Base-by-base conservation (phyloP, 2,888 invertebrate genomes). In the Orthosia incerta region DNA sequence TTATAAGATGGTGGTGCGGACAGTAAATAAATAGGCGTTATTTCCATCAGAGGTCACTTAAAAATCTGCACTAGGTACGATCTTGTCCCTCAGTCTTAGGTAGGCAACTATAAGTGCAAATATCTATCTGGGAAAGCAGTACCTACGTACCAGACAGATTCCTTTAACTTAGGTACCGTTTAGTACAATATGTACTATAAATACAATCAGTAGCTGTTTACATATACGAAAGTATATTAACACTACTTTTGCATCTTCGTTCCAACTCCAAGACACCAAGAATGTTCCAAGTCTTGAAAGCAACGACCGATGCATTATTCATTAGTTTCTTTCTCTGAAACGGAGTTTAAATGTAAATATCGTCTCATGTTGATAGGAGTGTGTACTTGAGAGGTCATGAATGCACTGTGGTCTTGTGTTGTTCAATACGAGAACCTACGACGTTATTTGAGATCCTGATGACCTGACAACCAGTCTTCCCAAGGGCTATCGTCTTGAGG, bases 341-440 rank as follows among this genome's bases (percentile, higher is more conserved):
- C 70, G 67, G 78, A 81, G 55, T 81, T 82, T 82, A 82, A 71
- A 81, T 81, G 81, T 82, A 81, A 81, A 81, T 81, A 81, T 56
- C 70, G 70, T 74, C 78, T 80, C 69, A 56, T 60, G 76, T 77
- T 80, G 80, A 80, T 73, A 81, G 79, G 68, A 80, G 68, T 68
- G 71, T 70, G 57, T 66, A 26, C 65, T 80, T 64, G 63, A 55
- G 55, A 77, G 77, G 68, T 81, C 82, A 73, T 77, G 56, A 71
- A 80, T 80, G 63, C 46, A 50, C 79, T 55, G 31, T 78, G 51
- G n/a, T 39, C n/a, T 76, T 23, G 4, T 55, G 31, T 77, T 57
- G 46, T 71, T 26, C 76, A 23, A 39, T 39, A 39, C 39, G 39
- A 39, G 39, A 1, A 39, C 9, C 9, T 16, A 51, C 18, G 15